Evolutionary conservation across 2,113 vertebrate species (phyloP).

Genomic region (Rhynchomys soricoides): DNA sequence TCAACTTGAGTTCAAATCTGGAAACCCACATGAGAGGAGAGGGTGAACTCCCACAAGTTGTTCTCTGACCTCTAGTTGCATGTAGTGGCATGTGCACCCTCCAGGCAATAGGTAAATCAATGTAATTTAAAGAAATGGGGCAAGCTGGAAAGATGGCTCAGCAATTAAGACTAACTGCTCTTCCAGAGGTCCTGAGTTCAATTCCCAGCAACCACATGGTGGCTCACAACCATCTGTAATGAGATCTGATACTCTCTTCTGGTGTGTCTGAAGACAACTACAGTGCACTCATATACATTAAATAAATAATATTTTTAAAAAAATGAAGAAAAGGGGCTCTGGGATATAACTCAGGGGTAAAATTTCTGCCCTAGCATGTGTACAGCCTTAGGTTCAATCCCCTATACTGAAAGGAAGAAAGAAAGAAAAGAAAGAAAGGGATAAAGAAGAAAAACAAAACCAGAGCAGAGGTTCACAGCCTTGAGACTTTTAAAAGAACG

Average conservation of each 20-base stretch:
- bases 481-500: neutral
- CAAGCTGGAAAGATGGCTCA: too few species aligned
- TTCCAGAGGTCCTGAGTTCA: too few species aligned
- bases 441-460: neutral
- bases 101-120: neutral
- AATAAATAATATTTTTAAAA: too few species aligned
- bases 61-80: neutral
- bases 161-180: too few species aligned
- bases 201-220: too few species aligned
- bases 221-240: too few species aligned
- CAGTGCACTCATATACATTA: too few species aligned
- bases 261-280: too few species aligned
- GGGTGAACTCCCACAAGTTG: neutral
- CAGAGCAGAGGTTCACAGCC: neutral
- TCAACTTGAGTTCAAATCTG: neutral
- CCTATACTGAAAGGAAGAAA: too few species aligned
- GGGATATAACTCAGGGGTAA: neutral
- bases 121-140: neutral
- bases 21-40: neutral
- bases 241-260: too few species aligned
- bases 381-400: neutral
- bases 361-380: neutral
- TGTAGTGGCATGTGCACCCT: too few species aligned
- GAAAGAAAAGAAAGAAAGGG: neutral
- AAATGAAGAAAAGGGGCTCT: neutral